Conservation (phyloP, 2,888 invertebrate genomes). For the Trypoxylon attenuatum region DNA sequence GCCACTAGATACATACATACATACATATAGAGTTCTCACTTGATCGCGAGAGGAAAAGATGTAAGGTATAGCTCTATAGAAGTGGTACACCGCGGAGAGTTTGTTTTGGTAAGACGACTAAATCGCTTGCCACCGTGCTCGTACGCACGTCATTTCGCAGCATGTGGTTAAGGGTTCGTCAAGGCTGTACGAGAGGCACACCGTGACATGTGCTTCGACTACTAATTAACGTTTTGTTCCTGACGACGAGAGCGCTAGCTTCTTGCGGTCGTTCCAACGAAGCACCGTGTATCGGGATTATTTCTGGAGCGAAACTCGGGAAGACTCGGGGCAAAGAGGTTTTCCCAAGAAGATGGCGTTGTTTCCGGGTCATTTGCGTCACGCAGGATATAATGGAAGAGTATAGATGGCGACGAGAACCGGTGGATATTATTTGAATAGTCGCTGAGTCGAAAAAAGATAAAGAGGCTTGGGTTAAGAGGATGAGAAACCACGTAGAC, state of each 20-base stretch:
- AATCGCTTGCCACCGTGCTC: neutral
- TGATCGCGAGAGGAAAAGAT: neutral
- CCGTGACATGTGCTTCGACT: neutral
- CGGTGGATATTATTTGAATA: conserved; percentile 24
- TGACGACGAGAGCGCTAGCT: too few species aligned
- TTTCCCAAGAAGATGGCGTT: conserved; percentile 4
- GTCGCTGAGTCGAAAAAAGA: conserved; percentile 22
- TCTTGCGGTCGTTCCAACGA: conserved; percentile 1
- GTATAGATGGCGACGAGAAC: neutral
- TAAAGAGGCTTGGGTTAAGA: too few species aligned
- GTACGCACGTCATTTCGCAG: neutral
- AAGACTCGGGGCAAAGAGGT: too few species aligned
- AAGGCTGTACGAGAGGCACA: neutral
- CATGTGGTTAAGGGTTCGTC: neutral
- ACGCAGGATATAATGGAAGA: neutral
- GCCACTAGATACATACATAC: neutral
- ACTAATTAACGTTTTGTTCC: conserved; percentile 24
- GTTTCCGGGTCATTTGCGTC: conserved; percentile 46
- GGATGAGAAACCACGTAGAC: too few species aligned
- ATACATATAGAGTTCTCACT: neutral
- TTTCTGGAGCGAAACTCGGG: conserved; percentile 24
- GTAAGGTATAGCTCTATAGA: too few species aligned
- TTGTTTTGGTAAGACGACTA: neutral
- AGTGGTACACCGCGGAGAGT: neutral
- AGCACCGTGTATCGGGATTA: conserved; percentile 14